A percentile compares a stretch with the other conserved stretches of the same genome.
Conservation (phyloP, 2,113 vertebrate species). For the Rallus limicola region DNA sequence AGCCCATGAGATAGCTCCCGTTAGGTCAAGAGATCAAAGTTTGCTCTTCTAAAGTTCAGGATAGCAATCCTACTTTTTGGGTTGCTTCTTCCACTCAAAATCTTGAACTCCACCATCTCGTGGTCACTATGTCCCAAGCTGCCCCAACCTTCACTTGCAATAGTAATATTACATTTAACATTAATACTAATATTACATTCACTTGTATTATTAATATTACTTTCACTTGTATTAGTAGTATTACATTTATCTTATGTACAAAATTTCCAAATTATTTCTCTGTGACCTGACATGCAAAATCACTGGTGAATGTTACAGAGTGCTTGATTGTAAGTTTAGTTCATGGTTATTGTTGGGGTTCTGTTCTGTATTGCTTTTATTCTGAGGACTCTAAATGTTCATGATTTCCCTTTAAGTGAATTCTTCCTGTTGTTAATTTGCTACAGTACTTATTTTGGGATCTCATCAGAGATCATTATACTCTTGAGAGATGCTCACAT, state of each 20-base stretch:
- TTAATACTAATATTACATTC: too few relatives aligned
- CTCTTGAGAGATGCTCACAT: slow-evolving; percentile 24
- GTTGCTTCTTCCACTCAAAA: too few relatives aligned
- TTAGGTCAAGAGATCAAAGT: too few relatives aligned
- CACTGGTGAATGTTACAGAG: background rate
- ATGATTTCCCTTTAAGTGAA: background rate
- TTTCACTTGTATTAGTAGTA: too few relatives aligned
- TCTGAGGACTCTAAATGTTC: background rate
- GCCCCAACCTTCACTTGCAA: too few relatives aligned
- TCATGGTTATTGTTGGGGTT: rapidly evolving
- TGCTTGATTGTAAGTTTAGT: background rate
- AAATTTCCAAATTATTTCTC: background rate
- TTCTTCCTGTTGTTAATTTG: slow-evolving; percentile 19
- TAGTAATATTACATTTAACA: too few relatives aligned
- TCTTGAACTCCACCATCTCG: too few relatives aligned
- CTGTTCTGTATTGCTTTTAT: background rate
- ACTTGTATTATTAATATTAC: too few relatives aligned
- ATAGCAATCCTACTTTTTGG: too few relatives aligned
- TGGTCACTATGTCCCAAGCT: too few relatives aligned
- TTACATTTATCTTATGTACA: background rate
- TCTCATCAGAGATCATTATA: slow-evolving; percentile 54
- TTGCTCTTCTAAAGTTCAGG: too few relatives aligned
- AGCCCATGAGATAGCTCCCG: too few relatives aligned
- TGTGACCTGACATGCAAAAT: background rate
- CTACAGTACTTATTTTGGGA: background rate